Conservation (phyloP, 2,888 invertebrate genomes). For the Hartigia nigra region DNA sequence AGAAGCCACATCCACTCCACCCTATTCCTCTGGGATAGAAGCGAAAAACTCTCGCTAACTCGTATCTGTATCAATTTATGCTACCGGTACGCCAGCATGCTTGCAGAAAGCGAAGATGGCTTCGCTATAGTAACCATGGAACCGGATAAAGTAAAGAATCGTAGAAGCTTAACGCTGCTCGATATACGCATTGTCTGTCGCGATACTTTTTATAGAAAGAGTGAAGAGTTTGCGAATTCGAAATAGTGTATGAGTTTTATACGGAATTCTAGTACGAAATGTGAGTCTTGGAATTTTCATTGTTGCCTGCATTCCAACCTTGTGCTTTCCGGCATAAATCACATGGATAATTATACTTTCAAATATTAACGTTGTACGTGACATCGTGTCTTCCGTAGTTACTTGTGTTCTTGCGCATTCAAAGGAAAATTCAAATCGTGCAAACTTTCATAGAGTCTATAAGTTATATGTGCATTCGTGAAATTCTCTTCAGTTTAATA, state of each 20-base stretch:
- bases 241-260: background rate
- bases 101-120: background rate
- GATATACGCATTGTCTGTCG: background rate
- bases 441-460: background rate
- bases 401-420: background rate
- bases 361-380: slow-evolving; percentile 1
- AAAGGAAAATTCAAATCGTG: background rate
- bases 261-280: background rate
- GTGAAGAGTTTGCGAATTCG: background rate
- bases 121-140: background rate
- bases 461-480: background rate
- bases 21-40: slow-evolving; percentile 45
- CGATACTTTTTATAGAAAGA: background rate
- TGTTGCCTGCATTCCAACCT: background rate
- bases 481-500: background rate
- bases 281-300: background rate
- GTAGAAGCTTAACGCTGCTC: background rate
- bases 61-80: slow-evolving; percentile 65
- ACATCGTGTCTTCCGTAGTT: background rate
- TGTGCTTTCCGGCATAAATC: slow-evolving; percentile 5
- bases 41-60: slow-evolving; percentile 63
- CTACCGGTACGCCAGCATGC: slow-evolving; percentile 32
- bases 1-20: background rate
- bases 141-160: background rate
- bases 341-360: background rate